These are phyloP conservation scores for Azorinus chamasolen DNA, from an alignment of 2,888 invertebrate species.

Conservation along the genomic window DNA sequence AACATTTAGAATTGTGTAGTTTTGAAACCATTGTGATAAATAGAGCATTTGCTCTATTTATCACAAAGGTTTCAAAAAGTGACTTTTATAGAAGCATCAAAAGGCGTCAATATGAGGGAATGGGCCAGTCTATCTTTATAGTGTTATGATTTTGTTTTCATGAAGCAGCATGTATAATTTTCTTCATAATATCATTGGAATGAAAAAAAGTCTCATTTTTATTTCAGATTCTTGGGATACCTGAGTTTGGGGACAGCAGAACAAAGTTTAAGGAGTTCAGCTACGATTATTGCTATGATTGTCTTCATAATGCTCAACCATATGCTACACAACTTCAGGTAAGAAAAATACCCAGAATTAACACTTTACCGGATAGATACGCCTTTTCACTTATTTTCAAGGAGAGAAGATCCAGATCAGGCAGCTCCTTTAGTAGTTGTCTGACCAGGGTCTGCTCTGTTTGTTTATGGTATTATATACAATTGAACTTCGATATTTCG, in stretches of 20 bases:
- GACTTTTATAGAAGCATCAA: background rate
- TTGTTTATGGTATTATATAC: no score
- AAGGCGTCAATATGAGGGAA: no score
- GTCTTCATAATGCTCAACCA: conserved; percentile 59
- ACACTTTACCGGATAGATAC: no score
- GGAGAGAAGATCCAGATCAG: no score
- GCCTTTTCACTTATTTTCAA: no score
- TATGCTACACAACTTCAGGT: conserved; percentile 81
- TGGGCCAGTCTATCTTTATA: background rate
- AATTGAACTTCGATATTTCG: no score
- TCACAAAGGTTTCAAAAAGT: no score
- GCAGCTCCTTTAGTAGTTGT: no score
- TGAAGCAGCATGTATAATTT: background rate
- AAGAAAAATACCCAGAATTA: conserved; percentile 45
- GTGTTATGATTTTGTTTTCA: conserved; percentile 2
- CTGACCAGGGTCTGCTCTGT: no score
- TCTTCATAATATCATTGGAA: background rate
- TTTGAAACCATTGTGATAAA: no score
- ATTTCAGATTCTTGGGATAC: conserved; percentile 74
- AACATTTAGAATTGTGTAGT: no score
- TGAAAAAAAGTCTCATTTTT: conserved; percentile 9
- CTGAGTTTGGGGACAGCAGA: conserved; percentile 81
- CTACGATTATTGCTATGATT: conserved; percentile 83
- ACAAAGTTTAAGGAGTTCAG: conserved; percentile 79
- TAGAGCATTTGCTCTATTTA: no score